phyloP scores from a whole-genome alignment of 2,113 vertebrate genomes.

The Coptodon bakossiorum region DNA sequence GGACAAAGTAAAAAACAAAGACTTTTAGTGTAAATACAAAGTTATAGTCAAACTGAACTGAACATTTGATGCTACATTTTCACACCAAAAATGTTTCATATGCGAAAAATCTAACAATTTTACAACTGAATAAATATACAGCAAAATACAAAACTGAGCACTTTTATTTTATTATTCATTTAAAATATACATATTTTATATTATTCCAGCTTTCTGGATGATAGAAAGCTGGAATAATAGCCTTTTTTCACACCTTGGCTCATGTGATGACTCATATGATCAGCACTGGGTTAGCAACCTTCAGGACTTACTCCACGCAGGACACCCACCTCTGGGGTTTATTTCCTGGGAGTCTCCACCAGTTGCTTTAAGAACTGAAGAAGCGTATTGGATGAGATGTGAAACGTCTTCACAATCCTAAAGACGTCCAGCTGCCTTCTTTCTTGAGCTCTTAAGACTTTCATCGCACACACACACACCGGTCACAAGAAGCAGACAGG shows the following conservation, averaged over 20 bases:
- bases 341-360: neutral
- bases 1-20: neutral
- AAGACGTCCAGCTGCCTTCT: neutral
- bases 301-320: neutral
- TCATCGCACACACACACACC: neutral
- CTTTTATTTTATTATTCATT: neutral
- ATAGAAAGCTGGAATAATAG: neutral
- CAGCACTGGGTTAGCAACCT: neutral
- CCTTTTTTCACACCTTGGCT: neutral
- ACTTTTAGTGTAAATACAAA: neutral
- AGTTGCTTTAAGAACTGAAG: neutral
- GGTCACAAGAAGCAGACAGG: constrained; percentile 72
- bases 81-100: neutral
- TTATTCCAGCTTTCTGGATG: neutral
- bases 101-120: neutral
- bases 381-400: rapidly evolving
- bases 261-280: neutral
- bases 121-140: constrained; percentile 42
- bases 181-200: neutral
- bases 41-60: neutral
- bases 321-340: neutral
- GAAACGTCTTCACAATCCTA: rapidly evolving
- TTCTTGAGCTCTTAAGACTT: neutral
- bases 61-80: neutral
- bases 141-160: neutral